These are phyloP conservation scores for Acronicta alni DNA, from an alignment of 2,888 invertebrate species.

Conservation along the genomic window DNA sequence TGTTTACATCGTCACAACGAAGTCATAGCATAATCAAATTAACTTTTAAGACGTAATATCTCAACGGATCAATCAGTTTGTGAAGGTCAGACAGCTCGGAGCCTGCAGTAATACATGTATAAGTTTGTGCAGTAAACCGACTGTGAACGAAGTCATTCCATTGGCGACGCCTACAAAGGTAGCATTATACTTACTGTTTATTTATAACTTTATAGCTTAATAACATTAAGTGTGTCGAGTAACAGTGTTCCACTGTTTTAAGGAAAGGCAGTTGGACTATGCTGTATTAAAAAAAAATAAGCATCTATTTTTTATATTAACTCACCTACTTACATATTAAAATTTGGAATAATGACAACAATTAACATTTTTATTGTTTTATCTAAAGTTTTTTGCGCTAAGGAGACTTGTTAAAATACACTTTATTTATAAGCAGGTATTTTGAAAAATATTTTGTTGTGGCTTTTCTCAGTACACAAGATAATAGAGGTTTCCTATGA, in stretches of 20 bases:
- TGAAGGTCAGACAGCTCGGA: constrained; percentile 62
- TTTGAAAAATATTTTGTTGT: no score
- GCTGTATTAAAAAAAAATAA: neutral
- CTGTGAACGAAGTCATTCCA: constrained; percentile 42
- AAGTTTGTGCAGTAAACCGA: constrained; percentile 20
- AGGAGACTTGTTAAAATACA: no score
- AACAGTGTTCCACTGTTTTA: neutral
- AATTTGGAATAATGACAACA: neutral
- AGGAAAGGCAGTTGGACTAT: neutral
- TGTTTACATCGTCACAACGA: constrained; percentile 18
- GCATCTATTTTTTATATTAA: neutral
- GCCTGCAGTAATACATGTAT: constrained; percentile 23
- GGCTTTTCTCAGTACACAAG: no score
- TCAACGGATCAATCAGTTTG: constrained; percentile 46
- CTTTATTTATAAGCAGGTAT: no score
- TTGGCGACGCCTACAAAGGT: constrained; percentile 25
- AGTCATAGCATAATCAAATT: constrained; percentile 20
- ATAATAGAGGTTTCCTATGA: no score
- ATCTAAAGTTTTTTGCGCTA: neutral
- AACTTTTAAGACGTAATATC: constrained; percentile 25
- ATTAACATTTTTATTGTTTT: neutral
- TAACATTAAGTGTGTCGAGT: constrained; percentile 8
- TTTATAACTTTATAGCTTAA: constrained; percentile 40
- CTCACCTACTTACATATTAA: neutral
- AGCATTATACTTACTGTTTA: constrained; percentile 4